These are phyloP conservation scores for Clistopyga incitator DNA, from an alignment of 2,888 invertebrate species.

Conservation along the genomic window DNA sequence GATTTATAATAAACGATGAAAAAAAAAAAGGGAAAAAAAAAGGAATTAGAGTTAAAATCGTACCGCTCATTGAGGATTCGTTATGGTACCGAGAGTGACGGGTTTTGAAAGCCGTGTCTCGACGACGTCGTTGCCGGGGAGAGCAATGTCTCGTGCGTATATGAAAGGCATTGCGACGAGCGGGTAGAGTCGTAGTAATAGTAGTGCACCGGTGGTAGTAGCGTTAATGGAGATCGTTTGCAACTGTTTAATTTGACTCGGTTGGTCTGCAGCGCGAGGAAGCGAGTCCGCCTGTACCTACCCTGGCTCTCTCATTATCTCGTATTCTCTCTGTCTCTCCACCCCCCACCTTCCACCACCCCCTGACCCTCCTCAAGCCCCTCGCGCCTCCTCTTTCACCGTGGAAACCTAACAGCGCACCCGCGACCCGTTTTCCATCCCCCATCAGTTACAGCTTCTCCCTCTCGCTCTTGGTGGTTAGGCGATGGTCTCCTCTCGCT, in stretches of 20 bases:
- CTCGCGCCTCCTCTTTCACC: conserved; percentile 61
- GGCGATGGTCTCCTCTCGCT: conserved; percentile 46
- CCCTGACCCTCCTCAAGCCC: conserved; percentile 8
- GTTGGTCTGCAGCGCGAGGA: conserved; percentile 60
- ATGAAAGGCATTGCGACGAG: conserved; percentile 60
- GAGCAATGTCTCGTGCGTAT: conserved; percentile 30
- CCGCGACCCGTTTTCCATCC: conserved; percentile 54
- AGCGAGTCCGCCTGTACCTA: conserved; percentile 45
- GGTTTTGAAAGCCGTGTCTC: conserved; percentile 64
- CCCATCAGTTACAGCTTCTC: conserved; percentile 39
- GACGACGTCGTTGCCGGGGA: conserved; percentile 35
- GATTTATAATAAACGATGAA: conserved; percentile 7
- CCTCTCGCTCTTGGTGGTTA: conserved; percentile 11
- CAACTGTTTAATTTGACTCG: conserved; percentile 73
- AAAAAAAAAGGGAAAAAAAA: neutral
- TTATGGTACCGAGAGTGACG: conserved; percentile 50
- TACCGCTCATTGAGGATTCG: conserved; percentile 38
- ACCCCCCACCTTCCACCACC: conserved; percentile 24
- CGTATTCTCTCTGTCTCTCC: conserved; percentile 66
- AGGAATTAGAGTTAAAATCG: conserved; percentile 30
- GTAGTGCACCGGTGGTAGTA: conserved; percentile 33
- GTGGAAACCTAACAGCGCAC: conserved; percentile 52
- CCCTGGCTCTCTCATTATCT: conserved; percentile 69
- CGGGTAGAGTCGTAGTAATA: conserved; percentile 40
- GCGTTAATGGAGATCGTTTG: conserved; percentile 73